These are phyloP conservation scores for Ctenodactylus gundi DNA, from an alignment of 2,113 vertebrate species.

Conservation along the genomic window DNA sequence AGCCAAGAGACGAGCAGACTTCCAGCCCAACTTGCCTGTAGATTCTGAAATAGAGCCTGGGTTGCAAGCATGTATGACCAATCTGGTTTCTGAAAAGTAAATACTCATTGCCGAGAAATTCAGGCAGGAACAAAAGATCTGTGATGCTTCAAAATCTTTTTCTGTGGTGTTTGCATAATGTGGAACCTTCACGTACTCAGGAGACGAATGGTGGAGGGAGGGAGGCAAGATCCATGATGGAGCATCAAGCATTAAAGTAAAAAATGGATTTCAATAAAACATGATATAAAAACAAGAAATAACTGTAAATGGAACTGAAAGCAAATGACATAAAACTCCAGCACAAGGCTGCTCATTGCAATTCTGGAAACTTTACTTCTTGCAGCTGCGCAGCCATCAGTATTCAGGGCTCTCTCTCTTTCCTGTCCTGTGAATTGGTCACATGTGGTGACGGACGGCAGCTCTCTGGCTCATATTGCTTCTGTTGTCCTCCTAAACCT, in stretches of 20 bases:
- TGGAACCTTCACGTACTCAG: constrained; percentile 43
- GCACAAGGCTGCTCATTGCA: constrained; percentile 50
- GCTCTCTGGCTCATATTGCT: background rate
- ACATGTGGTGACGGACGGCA: background rate
- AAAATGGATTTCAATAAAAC: constrained; percentile 81
- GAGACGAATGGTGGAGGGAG: constrained; percentile 45
- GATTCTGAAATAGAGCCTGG: background rate
- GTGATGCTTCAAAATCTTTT: constrained; percentile 48
- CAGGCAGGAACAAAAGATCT: constrained; percentile 16
- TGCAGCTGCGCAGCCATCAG: constrained; percentile 56
- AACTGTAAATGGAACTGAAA: constrained; percentile 77
- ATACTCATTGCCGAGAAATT: constrained; percentile 46
- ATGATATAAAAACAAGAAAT: constrained; percentile 75
- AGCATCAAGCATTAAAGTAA: constrained; percentile 73
- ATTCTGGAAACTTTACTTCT: constrained; percentile 62
- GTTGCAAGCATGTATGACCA: background rate
- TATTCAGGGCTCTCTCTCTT: constrained; percentile 29
- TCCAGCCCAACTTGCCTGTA: rapidly evolving
- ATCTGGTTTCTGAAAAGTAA: constrained; percentile 60
- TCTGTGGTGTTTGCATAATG: constrained; percentile 68
- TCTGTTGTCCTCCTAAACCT: background rate
- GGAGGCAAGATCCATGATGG: constrained; percentile 46
- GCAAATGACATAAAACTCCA: constrained; percentile 70
- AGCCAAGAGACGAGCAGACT: background rate
- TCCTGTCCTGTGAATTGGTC: background rate